Evolutionary conservation across 2,113 vertebrate genomes (phyloP), one percentile per base, ranked within the genome.

Genomic region (Pipra filicauda): DNA sequence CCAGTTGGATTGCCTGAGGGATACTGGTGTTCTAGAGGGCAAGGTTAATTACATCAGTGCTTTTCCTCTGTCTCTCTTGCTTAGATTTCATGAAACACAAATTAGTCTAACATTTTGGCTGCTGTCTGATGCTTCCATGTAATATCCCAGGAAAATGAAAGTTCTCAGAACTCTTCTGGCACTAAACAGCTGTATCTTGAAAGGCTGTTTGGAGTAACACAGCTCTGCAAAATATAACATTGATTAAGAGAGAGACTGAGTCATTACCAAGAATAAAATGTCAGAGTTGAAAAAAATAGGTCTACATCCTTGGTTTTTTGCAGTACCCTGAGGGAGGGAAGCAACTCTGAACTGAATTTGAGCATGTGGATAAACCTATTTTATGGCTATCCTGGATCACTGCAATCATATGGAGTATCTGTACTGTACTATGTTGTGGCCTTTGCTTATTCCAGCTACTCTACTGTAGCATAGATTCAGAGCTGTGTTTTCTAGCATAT

Each of bases 91-190:
- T 67, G 49, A 83, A 93, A 77, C 44, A 83, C 39, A 88, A 80
- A 48, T n/a, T 59, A 83, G 35, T 86, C 14, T 64, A 67, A 73
- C 11, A 27, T 84, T 93, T 86, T 88, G 85, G 72, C 82, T 78
- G 64, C 74, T 73, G 20, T 89, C 49, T 95, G 74, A 89, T 43
- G 15, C 70, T 82, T 91, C 44, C 28, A 78, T 39, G 79, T 72
- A 71, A 48, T 75, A 92, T 89, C 92, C 93, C 58, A 80, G 64
- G 62, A 79, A 85, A 97, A 64, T 65, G 59, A 75, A 78, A 72
- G 28, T 62, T 80, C 79, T 94, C 74, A 85, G 66, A 91, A 37
- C 62, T 92, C 57, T 93, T 75, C 64, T 95, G 78, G 88, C 89
- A 51, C 58, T 52, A 39, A 65, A 52, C 77, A 89, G 18, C 69